These are phyloP conservation scores for Drosophila nannoptera DNA, from an alignment of 1,140 invertebrate genomes.

Conservation along the genomic window DNA sequence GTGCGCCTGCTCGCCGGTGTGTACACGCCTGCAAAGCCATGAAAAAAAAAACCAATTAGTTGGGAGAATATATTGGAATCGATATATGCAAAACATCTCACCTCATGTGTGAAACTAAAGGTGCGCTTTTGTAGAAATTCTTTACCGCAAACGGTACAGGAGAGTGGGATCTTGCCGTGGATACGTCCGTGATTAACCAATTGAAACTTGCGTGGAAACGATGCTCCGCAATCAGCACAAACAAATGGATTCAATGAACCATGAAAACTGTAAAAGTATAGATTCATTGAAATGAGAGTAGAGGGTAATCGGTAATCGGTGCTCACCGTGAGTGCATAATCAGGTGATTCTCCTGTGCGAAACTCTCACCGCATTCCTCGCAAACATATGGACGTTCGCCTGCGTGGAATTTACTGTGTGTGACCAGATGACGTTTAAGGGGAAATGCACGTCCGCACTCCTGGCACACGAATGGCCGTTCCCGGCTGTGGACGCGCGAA, in stretches of 20 bases:
- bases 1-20: slow-evolving; percentile 83
- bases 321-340: slow-evolving; percentile 86
- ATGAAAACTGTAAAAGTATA: slow-evolving; percentile 82
- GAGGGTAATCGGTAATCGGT: background rate
- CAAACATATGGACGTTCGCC: slow-evolving; percentile 92
- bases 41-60: background rate
- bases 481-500: slow-evolving; percentile 87
- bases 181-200: slow-evolving; percentile 89
- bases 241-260: slow-evolving; percentile 89
- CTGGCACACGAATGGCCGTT: slow-evolving; percentile 88
- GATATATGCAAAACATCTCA: slow-evolving; percentile 51
- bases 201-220: slow-evolving; percentile 90
- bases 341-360: slow-evolving; percentile 89
- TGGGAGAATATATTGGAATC: background rate
- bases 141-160: slow-evolving; percentile 89
- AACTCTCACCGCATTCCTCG: slow-evolving; percentile 92
- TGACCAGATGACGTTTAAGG: slow-evolving; percentile 89
- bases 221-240: slow-evolving; percentile 89
- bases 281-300: background rate
- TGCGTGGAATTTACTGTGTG: slow-evolving; percentile 92
- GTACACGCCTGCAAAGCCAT: slow-evolving; percentile 71
- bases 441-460: slow-evolving; percentile 91
- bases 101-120: slow-evolving; percentile 88
- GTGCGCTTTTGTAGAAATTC: slow-evolving; percentile 91
- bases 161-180: slow-evolving; percentile 88